A percentile compares a stretch with the other conserved stretches of the same genome.
Conservation (phyloP, 1,140 invertebrate genomes). For the Venturia canescens region DNA sequence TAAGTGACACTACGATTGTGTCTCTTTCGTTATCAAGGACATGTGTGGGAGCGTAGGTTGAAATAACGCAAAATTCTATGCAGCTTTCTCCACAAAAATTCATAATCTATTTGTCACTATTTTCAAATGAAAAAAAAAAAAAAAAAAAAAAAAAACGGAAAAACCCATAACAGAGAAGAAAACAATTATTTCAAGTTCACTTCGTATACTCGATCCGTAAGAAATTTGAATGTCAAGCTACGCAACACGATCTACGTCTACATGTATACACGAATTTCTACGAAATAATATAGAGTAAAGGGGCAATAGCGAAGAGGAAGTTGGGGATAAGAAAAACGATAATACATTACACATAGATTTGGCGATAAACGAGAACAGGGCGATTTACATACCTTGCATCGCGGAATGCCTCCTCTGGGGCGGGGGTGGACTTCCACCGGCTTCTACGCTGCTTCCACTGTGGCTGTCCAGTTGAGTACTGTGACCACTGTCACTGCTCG, state of each 20-base stretch:
- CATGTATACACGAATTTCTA: slow-evolving; percentile 23
- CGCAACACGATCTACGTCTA: slow-evolving; percentile 18
- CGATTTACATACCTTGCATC: slow-evolving; percentile 76
- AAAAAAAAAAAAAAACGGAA: not conserved
- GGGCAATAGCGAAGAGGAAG: slow-evolving; percentile 12
- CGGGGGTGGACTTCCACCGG: slow-evolving; percentile 75
- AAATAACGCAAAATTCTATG: no score
- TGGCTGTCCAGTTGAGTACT: slow-evolving; percentile 87
- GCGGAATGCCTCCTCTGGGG: slow-evolving; percentile 77
- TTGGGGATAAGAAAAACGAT: not conserved
- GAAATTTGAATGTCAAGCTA: not conserved
- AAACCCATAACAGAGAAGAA: no score
- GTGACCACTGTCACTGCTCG: slow-evolving; percentile 91
- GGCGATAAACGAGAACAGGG: no score
- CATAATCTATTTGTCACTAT: no score
- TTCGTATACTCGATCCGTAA: not conserved
- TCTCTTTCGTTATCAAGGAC: no score
- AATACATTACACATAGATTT: not conserved
- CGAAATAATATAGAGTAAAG: not conserved
- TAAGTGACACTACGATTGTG: no score
- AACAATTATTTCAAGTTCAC: not conserved
- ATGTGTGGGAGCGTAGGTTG: no score
- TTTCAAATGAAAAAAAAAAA: not conserved
- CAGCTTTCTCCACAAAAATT: no score
- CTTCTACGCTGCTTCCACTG: slow-evolving; percentile 81